These are phyloP conservation scores for Drosophila affinis DNA, from an alignment of 2,888 invertebrate genomes.

Conservation along the genomic window DNA sequence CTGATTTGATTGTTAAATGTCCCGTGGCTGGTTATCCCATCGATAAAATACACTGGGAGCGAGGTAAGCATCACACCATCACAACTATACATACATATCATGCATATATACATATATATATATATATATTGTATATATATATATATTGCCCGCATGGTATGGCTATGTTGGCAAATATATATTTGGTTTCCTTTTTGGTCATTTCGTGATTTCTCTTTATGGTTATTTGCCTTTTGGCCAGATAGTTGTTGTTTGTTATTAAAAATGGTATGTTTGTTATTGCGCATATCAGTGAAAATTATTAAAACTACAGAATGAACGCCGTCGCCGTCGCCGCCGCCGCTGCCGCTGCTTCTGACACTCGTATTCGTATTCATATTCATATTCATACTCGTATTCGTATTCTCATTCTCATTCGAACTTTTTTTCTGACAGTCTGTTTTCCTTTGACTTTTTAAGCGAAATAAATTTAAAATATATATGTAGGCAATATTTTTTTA, in stretches of 20 bases:
- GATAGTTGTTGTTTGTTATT: conserved; percentile 58
- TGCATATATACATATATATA: conserved; percentile 2
- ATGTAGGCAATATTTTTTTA: not conserved
- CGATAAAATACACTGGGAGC: conserved; percentile 94
- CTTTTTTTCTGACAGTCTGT: conserved; percentile 7
- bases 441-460: conserved; percentile 26
- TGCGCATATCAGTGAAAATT: conserved; percentile 67
- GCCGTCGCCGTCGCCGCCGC: not conserved
- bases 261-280: conserved; percentile 67
- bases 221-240: conserved; percentile 44
- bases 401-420: not conserved
- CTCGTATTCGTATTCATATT: not conserved
- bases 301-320: conserved; percentile 56
- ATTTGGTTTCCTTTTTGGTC: conserved; percentile 26
- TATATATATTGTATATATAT: conserved; percentile 5
- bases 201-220: conserved; percentile 26
- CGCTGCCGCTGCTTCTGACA: not conserved
- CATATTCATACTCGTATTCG: not conserved
- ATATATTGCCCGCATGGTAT: conserved; percentile 7
- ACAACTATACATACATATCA: not conserved
- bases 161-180: conserved; percentile 9
- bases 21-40: conserved; percentile 96
- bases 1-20: conserved; percentile 92
- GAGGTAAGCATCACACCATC: conserved; percentile 86
- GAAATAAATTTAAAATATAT: conserved; percentile 33